Percentiles rank a stretch among this genome's conserved stretches.
Conservation (phyloP, 35 echinoderm and acorn worm genomes). For the Lytechinus pictus region DNA sequence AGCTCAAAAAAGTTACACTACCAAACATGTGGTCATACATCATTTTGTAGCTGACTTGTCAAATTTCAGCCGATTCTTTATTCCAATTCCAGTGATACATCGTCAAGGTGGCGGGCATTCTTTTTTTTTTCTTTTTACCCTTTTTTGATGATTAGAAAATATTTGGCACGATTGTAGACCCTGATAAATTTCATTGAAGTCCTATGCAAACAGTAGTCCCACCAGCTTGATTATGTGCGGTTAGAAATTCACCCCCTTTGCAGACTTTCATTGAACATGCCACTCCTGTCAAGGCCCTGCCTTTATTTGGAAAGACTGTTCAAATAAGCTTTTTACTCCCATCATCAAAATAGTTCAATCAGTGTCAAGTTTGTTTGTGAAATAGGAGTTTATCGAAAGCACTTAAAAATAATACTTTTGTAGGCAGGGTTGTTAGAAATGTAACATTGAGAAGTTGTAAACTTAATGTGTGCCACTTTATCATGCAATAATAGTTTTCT, state of each 20-base stretch:
- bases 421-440: too few species aligned
- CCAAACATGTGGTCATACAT: neutral
- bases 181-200: neutral
- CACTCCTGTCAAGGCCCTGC: neutral
- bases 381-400: neutral
- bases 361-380: conserved; percentile 12
- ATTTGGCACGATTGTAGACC: neutral
- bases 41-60: neutral
- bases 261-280: neutral
- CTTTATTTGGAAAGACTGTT: neutral
- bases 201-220: neutral
- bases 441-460: neutral
- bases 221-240: neutral
- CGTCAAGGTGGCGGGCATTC: neutral
- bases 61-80: neutral
- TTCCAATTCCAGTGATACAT: neutral
- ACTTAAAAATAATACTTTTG: neutral
- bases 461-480: neutral
- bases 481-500: too few species aligned
- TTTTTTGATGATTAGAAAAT: too few species aligned
- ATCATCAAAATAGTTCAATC: neutral
- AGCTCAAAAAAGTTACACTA: too few species aligned
- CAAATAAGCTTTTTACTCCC: neutral
- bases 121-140: neutral
- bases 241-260: neutral